These are phyloP conservation scores for Xiphorhynchus elegans DNA, from an alignment of 2,113 vertebrate genomes.

Conservation along the genomic window DNA sequence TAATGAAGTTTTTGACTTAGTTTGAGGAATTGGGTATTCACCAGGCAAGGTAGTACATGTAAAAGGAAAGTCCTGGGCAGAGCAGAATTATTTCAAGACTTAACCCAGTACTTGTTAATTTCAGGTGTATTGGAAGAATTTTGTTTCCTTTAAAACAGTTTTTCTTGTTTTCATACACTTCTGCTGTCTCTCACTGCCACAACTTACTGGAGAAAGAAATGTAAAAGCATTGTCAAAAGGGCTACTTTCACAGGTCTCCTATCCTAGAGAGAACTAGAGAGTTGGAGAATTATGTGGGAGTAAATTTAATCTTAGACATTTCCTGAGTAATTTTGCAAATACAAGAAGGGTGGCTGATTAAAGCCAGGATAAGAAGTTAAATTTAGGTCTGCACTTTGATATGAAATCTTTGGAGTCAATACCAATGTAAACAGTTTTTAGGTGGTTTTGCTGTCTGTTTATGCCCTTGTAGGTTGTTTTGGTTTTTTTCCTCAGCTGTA, in stretches of 20 bases:
- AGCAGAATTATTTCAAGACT: not conserved
- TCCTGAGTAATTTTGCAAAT: conserved; percentile 43
- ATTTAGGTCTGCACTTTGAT: conserved; percentile 26
- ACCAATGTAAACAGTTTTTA: not conserved
- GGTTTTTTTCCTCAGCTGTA: not conserved
- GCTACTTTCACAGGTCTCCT: not conserved
- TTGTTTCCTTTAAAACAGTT: not conserved
- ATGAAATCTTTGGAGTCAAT: conserved; percentile 21
- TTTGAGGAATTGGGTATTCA: not conserved
- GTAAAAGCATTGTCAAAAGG: not conserved
- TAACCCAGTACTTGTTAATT: not conserved
- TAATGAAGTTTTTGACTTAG: not conserved
- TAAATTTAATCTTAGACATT: conserved; percentile 49
- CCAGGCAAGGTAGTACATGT: not conserved
- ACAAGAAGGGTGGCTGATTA: conserved; percentile 4
- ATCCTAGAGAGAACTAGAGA: conserved; percentile 15
- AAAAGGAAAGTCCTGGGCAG: not conserved
- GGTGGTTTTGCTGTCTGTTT: not conserved
- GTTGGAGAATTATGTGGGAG: conserved; percentile 27
- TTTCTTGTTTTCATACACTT: not conserved
- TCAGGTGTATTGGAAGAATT: not conserved
- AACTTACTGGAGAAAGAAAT: not conserved
- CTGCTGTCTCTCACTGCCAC: not conserved
- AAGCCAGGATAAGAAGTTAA: conserved; percentile 3
- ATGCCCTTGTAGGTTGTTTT: not conserved